These are phyloP conservation scores for Drosophila ogumai DNA, from an alignment of 1,140 invertebrate species.

Conservation along the genomic window DNA sequence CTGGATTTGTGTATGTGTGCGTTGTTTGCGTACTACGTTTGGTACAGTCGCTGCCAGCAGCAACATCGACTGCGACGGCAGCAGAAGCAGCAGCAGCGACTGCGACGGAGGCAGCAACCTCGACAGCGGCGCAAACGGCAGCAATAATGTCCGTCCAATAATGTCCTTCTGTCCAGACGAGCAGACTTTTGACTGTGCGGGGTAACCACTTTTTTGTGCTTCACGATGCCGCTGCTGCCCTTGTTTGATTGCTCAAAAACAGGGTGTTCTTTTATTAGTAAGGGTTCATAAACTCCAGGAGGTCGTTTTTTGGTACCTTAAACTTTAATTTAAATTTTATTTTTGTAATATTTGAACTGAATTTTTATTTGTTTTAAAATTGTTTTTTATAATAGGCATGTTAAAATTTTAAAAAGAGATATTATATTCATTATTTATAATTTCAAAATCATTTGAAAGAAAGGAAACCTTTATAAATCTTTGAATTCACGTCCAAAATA, in stretches of 20 bases:
- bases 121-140: constrained; percentile 43
- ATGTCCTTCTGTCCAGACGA: constrained; percentile 65
- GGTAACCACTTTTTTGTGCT: constrained; percentile 80
- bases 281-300: no score
- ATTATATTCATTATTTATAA: no score
- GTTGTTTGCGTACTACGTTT: constrained; percentile 67
- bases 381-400: no score
- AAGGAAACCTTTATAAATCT: background rate
- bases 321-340: no score
- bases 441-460: background rate
- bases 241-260: constrained; percentile 75
- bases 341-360: no score
- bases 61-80: constrained; percentile 40
- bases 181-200: constrained; percentile 79
- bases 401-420: no score
- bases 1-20: constrained; percentile 25
- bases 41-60: constrained; percentile 74
- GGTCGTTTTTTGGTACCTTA: no score
- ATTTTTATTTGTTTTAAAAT: no score
- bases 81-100: constrained; percentile 33
- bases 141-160: constrained; percentile 71
- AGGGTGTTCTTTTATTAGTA: constrained; percentile 64
- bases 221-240: constrained; percentile 52
- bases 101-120: constrained; percentile 8
- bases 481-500: background rate